These are phyloP conservation scores for Synergus japonicus DNA, from an alignment of 2,888 invertebrate species.

Conservation along the genomic window DNA sequence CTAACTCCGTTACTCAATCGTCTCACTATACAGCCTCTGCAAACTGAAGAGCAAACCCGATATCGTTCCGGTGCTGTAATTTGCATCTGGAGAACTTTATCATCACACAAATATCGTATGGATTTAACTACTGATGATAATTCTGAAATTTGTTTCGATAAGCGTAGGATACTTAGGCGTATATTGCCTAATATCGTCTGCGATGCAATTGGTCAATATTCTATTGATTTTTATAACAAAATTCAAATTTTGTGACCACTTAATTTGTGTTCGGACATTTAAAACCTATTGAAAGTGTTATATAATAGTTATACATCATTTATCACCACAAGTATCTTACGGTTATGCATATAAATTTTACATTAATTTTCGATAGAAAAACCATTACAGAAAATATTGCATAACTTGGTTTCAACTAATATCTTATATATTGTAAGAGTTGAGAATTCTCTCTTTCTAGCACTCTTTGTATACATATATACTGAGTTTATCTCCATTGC, in stretches of 20 bases:
- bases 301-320: no score
- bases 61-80: constrained; percentile 7
- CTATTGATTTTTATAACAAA: neutral
- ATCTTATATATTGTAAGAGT: neutral
- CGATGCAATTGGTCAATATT: neutral
- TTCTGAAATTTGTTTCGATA: neutral
- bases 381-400: neutral
- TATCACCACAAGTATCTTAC: neutral
- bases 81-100: neutral
- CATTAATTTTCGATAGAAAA: neutral
- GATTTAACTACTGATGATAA: neutral
- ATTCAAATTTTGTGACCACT: neutral
- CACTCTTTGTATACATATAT: no score
- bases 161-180: neutral
- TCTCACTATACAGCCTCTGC: constrained; percentile 72
- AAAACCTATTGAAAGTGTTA: neutral
- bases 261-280: neutral
- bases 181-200: neutral
- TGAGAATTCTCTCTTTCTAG: neutral
- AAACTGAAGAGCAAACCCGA: constrained; percentile 61
- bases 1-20: constrained; percentile 67
- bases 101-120: neutral
- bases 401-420: neutral
- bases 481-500: neutral
- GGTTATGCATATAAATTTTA: neutral